Base-by-base conservation (phyloP, 2,113 vertebrate species). In the Esox niger region DNA sequence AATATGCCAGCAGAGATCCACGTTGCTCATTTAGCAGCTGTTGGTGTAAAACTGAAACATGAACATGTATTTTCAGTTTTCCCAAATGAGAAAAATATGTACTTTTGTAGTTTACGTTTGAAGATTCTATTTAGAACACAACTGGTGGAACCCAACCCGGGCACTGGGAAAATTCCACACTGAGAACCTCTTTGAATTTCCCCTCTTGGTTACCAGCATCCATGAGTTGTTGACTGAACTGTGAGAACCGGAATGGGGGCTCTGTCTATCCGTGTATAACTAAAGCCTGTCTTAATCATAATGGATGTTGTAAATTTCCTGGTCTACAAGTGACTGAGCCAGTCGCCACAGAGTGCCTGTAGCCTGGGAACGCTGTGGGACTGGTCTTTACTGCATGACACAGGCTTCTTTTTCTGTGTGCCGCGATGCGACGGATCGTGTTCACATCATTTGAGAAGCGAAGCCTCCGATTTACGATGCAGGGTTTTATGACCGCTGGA, bases 1-100 rank as follows among this genome's bases (percentile, higher is more conserved):
- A 84, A 86, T 78, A 89, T 88, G 88, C 84, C 87, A 88, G 89
- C 86, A 55, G 21, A 77, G 73, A 85, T 82, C 71, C 38, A 70
- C 57, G 80, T 80, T 63, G 77, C 86, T 84, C 73, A 65, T 79
- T 88, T 83, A 80, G 78, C 82, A 82, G 84, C 86, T 88, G 84
- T 31, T 79, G 83, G 78, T 81, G 62, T 43, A 77, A 60, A 76
- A 88, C 86, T 82, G 65, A 86, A 88, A 83, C 78, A 79, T 82
- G 87, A 87, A 84, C 84, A 85, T 87, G 75, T 80, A 33, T 61
- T 74, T 43, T 17, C 38, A 55, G 65, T 69, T 77, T 80, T 55
- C 76, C 77, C 69, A 4, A 69, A 2, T 26, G 82, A 86, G 85
- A 79, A 62, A 9, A 0, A 66, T 38, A 70, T 56, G 27, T 58